Conservation (phyloP, 1,140 invertebrate species). For the Aphaenogaster floridana region DNA sequence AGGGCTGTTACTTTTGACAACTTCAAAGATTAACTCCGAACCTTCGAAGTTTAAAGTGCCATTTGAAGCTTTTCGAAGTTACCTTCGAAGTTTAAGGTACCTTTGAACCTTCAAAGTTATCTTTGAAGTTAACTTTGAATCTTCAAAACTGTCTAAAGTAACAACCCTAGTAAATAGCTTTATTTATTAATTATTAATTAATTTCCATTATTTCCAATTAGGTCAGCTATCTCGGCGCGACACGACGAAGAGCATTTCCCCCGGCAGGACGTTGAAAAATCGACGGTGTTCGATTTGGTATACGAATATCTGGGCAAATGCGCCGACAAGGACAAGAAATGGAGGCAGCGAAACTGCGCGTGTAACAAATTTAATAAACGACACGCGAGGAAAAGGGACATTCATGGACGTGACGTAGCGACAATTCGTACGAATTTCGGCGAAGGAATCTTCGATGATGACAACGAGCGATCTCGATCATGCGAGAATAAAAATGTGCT, state of each 20-base stretch:
- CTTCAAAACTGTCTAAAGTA: too few species aligned
- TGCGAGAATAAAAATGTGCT: neutral
- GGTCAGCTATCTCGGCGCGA: neutral
- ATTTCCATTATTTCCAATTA: neutral
- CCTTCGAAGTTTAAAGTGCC: too few species aligned
- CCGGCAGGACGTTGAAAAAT: neutral
- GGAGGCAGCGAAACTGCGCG: constrained; percentile 70
- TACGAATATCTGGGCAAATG: constrained; percentile 74
- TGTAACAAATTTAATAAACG: constrained; percentile 70
- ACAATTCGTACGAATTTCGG: neutral
- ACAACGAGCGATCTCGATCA: neutral
- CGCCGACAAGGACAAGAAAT: constrained; percentile 43
- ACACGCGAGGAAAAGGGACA: constrained; percentile 47
- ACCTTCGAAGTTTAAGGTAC: too few species aligned
- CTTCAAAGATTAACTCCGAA: too few species aligned
- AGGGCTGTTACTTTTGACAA: too few species aligned
- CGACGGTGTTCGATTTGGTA: constrained; percentile 75
- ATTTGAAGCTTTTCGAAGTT: too few species aligned
- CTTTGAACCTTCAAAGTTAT: too few species aligned
- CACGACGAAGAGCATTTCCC: neutral
- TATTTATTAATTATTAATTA: neutral
- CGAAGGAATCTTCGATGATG: neutral
- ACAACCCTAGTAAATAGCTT: neutral
- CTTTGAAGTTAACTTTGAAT: too few species aligned
- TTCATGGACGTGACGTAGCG: neutral